Base-by-base conservation (phyloP, 1,140 invertebrate genomes). In the Potamilus streckersoni region DNA sequence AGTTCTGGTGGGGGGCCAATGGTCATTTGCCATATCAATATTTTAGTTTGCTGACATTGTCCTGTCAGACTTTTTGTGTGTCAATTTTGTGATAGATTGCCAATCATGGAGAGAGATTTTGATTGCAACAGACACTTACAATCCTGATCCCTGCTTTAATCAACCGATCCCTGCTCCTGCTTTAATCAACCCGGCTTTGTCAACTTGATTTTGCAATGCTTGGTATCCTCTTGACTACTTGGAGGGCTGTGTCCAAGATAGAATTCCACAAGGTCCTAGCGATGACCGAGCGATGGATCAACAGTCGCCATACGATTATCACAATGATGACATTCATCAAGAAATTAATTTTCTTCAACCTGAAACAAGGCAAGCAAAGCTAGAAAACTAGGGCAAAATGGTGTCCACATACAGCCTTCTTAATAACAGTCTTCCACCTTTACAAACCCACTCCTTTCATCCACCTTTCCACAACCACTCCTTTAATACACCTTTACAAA, bases 181-280 rank as follows among this genome's bases (percentile, higher is more conserved):
- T 49, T 49, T 49, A 49, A 49, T 49, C 6, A 49, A 49, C 38
- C 38, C 11, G 38, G 6, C 38, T 49, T 49, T 6, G 38, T 49
- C 38, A 49, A 49, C 38, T 79, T 31, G 83, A 82, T 38, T 79
- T 55, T 38, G 77, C 78, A 69, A 84, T 65, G 8, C 60, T 73
- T 23, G 84, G 81, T 15, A 85, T 15, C 69, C 82, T 84, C 56
- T 82, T 77, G 67, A 85, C 78, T n/a, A 83, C 57, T 38, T 67
- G 78, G n/a, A 65, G 62, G 2, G 79, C 80, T 80, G 79, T 82
- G 68, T 81, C 62, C 59, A 85, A 64, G 61, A 85, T 61, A 57
- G 83, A 76, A 71, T 85, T 85, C 84, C 84, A 85, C n/a, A 85
- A 69, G 17, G 80, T 80, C 27, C 80, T 76, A 56, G 81, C 81